These are phyloP conservation scores for Phaedon cochleariae DNA, from an alignment of 2,888 invertebrate species.

Conservation along the genomic window DNA sequence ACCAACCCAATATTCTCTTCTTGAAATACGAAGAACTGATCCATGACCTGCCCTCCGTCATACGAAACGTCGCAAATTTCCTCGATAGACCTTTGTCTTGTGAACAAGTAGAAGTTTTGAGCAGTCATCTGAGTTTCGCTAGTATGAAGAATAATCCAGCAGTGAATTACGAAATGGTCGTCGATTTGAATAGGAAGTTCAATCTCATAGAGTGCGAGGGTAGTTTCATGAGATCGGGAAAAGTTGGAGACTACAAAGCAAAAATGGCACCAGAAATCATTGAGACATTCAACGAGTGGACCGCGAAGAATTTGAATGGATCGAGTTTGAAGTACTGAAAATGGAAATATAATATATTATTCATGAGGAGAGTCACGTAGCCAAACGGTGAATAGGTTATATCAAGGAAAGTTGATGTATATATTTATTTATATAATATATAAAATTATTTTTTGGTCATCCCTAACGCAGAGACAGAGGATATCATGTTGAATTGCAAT, in stretches of 20 bases:
- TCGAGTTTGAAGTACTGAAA: constrained; percentile 53
- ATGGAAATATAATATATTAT: no score
- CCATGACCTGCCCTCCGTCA: constrained; percentile 44
- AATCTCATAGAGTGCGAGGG: constrained; percentile 56
- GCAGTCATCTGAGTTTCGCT: constrained; percentile 52
- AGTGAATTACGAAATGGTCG: constrained; percentile 64
- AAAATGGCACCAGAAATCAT: constrained; percentile 78
- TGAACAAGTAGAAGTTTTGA: constrained; percentile 45
- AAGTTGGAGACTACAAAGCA: constrained; percentile 58
- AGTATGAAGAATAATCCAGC: constrained; percentile 68
- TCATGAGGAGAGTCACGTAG: no score
- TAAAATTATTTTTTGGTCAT: no score
- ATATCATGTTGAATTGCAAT: no score
- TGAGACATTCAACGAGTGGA: constrained; percentile 77
- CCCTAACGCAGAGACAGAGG: no score
- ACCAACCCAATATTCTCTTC: constrained; percentile 52
- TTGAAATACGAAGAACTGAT: constrained; percentile 56
- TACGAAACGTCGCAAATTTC: constrained; percentile 48
- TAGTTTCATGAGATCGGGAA: constrained; percentile 63
- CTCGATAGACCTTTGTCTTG: constrained; percentile 45
- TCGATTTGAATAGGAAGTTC: constrained; percentile 55
- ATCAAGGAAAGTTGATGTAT: no score
- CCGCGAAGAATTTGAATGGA: constrained; percentile 67
- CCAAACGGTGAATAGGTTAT: no score
- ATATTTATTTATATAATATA: no score